A percentile compares a stretch with the other conserved stretches of the same genome.
phyloP scores from a whole-genome alignment of 2,888 invertebrate species.

The Caenorhabditis macrosperma region DNA sequence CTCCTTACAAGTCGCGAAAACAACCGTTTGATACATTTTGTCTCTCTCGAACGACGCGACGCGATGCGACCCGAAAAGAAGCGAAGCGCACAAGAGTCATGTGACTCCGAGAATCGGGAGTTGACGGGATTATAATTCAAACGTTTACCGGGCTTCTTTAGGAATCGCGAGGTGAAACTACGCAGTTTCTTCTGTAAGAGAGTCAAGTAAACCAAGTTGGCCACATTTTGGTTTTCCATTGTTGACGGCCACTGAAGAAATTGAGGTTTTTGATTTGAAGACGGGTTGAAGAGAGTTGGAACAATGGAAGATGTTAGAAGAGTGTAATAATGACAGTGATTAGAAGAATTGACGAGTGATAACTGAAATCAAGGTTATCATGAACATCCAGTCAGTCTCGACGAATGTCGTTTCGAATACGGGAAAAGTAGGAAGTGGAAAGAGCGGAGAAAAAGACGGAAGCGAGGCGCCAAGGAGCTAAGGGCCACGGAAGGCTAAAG shows the following conservation, averaged over 20 bases:
- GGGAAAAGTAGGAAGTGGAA: background rate
- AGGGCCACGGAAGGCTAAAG: background rate
- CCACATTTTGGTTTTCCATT: slow-evolving; percentile 35
- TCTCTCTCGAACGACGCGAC: background rate
- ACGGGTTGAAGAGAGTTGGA: background rate
- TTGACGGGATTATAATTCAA: background rate
- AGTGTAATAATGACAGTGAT: too few relatives aligned
- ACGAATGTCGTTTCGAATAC: too few relatives aligned
- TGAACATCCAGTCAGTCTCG: too few relatives aligned
- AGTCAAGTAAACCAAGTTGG: slow-evolving; percentile 33
- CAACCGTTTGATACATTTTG: slow-evolving; percentile 31
- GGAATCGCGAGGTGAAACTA: background rate
- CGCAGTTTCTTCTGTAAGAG: slow-evolving; percentile 25
- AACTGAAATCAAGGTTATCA: slow-evolving; percentile 49
- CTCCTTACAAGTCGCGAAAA: slow-evolving; percentile 26
- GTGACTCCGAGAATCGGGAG: background rate
- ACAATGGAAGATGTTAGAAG: too few relatives aligned
- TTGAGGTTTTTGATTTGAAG: background rate
- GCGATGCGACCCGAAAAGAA: background rate
- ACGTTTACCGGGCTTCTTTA: slow-evolving; percentile 17
- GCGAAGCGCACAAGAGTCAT: slow-evolving; percentile 2
- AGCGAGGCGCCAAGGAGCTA: too few relatives aligned
- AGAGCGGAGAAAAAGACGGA: background rate
- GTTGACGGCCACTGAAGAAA: slow-evolving; percentile 6
- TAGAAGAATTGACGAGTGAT: slow-evolving; percentile 39